A percentile compares a stretch with the other conserved stretches of the same genome.
phyloP scores from a whole-genome alignment of 1,140 invertebrate genomes.

The Calliphora vicina region DNA sequence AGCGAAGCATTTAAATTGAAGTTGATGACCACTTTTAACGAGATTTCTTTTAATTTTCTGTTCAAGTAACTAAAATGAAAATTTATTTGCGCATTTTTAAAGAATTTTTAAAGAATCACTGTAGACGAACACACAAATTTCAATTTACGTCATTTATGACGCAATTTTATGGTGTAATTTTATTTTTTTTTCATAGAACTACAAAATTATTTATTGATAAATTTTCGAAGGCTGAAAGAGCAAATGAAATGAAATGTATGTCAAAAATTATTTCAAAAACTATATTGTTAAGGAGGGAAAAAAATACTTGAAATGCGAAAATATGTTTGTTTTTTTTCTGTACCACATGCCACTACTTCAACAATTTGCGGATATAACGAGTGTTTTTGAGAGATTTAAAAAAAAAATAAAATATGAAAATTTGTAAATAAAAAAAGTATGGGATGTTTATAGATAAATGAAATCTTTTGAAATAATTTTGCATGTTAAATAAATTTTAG shows the following conservation, averaged over 20 bases:
- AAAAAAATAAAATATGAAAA: not conserved
- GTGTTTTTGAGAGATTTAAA: not conserved
- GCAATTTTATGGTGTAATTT: not conserved
- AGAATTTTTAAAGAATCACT: too few relatives aligned
- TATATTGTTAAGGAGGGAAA: not conserved
- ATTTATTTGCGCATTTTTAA: too few relatives aligned
- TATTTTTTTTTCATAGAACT: not conserved
- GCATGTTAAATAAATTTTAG: too few relatives aligned
- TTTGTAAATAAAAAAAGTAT: too few relatives aligned
- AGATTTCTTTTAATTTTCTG: not conserved
- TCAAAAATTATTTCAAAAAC: not conserved
- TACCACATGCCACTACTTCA: not conserved
- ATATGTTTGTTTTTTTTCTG: not conserved
- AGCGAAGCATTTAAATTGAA: not conserved
- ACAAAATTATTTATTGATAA: not conserved
- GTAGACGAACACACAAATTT: too few relatives aligned
- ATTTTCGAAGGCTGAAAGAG: not conserved
- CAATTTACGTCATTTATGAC: not conserved
- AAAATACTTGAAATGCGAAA: not conserved
- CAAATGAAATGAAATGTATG: not conserved
- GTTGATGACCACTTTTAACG: not conserved
- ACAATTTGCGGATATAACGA: not conserved
- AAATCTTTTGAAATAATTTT: too few relatives aligned
- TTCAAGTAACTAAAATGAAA: too few relatives aligned
- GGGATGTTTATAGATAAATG: too few relatives aligned